These are phyloP conservation scores for Ciconia nigra DNA, from an alignment of 2,797 vertebrate genomes.

Conservation along the genomic window DNA sequence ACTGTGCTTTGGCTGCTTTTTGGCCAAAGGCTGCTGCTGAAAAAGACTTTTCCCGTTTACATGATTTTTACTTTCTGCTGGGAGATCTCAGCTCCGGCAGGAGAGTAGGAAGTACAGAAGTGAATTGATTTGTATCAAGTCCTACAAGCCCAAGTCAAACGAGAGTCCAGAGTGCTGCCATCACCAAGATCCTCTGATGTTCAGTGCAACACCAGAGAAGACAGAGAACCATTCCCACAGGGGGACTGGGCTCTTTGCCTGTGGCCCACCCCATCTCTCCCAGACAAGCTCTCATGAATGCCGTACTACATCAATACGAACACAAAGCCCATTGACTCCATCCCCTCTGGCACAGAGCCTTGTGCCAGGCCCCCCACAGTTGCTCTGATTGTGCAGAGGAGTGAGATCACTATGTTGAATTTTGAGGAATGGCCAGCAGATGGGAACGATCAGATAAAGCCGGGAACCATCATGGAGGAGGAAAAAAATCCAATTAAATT, in stretches of 20 bases:
- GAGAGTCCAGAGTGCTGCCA: background rate
- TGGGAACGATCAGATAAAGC: constrained; percentile 65
- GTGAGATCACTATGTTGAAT: constrained; percentile 44
- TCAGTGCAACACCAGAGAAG: background rate
- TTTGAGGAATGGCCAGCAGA: constrained; percentile 55
- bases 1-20: background rate
- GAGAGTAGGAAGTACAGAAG: background rate
- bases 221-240: background rate
- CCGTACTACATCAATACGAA: background rate
- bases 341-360: constrained; percentile 29
- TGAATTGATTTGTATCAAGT: background rate
- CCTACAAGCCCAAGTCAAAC: background rate
- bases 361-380: constrained; percentile 5
- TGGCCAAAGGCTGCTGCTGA: background rate
- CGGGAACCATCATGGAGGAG: background rate
- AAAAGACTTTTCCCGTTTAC: background rate
- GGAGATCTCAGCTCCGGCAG: background rate
- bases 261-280: background rate
- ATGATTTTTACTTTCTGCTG: background rate
- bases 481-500: constrained; percentile 8
- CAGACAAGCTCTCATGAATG: background rate
- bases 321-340: constrained; percentile 32
- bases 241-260: background rate
- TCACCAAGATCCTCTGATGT: background rate
- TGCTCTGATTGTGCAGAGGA: constrained; percentile 27